Evolutionary conservation across 2,888 invertebrate species (phyloP), one percentile per base, ranked within the genome.

Genomic region (Macrosiphum euphorbiae): DNA sequence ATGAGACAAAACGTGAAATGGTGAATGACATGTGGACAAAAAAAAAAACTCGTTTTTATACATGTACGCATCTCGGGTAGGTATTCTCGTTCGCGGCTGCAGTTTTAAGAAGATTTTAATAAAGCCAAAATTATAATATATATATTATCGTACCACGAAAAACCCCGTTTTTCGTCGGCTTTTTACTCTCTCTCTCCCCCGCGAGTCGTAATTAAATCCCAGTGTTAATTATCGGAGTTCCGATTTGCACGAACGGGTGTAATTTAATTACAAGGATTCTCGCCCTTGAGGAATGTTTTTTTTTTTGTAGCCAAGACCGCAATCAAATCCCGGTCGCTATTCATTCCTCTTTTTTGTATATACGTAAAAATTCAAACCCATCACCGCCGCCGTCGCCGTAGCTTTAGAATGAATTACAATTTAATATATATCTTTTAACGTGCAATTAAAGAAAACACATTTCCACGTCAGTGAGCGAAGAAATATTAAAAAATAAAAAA

Each of bases 261-360:
- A 94, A 94, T 94, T 90, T 94, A 94, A 94, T 94, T 94, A 94
- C 58, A 86, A 90, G 86, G 86, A 94, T 90, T 86, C 86, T 86
- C 85, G 61, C 85, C 94, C 90, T 86, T 55, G 86, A 90, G 94
- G 90, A 90, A 94, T 94, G 94, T 94, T 94, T 94, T 94, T 55
- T 58, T 55, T 26, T 52, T 3, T 50, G 84, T 91, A 52, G 52
- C 50, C 89, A 89, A 93, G 92, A 93, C 92, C 92, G 67, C 85
- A 89, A 86, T 86, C 84, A 86, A 90, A 86, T 94, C 90, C 50
- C 85, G 28, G 84, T 50, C 41, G 47, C 47, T 50, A 58, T 88
- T 41, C 87, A 35, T 89, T 28, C 28, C 28, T 89, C 28, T 87
- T 88, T 52, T 55, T 90, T 87, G 41, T 61, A 8, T 61, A 16